A percentile compares a stretch with the other conserved stretches of the same genome.
phyloP scores from a whole-genome alignment of 2,888 invertebrate genomes.

The Tinea semifulvella region DNA sequence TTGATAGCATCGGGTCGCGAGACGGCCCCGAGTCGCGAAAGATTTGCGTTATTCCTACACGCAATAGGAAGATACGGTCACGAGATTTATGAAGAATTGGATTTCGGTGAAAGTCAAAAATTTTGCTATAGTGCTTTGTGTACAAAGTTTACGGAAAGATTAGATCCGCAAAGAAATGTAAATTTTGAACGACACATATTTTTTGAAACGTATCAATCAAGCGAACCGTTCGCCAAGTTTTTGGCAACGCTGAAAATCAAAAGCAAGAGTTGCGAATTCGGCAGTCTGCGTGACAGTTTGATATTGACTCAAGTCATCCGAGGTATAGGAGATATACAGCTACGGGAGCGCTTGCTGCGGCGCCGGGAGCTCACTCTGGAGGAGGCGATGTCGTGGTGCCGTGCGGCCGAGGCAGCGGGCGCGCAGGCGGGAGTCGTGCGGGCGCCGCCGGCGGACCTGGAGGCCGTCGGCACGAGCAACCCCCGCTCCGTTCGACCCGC shows the following conservation, averaged over 20 bases:
- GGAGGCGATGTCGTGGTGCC: no score
- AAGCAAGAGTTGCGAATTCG: no score
- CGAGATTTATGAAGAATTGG: constrained; percentile 19
- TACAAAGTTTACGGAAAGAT: constrained; percentile 14
- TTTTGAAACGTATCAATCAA: not conserved
- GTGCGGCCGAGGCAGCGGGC: no score
- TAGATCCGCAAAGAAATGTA: constrained; percentile 16
- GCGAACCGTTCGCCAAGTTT: not conserved
- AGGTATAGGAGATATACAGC: no score
- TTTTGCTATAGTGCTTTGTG: constrained; percentile 12
- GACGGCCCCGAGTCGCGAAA: not conserved
- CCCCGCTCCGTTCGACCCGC: no score
- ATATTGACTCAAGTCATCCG: no score
- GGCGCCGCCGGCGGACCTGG: no score
- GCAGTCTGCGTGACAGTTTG: no score
- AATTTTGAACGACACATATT: constrained; percentile 16
- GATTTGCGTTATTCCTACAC: constrained; percentile 20
- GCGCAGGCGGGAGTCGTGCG: no score
- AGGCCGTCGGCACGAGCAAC: no score
- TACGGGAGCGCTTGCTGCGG: no score
- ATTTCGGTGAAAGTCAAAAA: constrained; percentile 5
- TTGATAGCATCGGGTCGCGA: constrained; percentile 10
- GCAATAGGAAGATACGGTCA: constrained; percentile 20
- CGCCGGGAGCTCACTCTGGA: no score
- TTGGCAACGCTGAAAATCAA: not conserved